Evolutionary conservation across 2,797 vertebrate genomes (phyloP).

Genomic region (Epinephelus coioides): DNA sequence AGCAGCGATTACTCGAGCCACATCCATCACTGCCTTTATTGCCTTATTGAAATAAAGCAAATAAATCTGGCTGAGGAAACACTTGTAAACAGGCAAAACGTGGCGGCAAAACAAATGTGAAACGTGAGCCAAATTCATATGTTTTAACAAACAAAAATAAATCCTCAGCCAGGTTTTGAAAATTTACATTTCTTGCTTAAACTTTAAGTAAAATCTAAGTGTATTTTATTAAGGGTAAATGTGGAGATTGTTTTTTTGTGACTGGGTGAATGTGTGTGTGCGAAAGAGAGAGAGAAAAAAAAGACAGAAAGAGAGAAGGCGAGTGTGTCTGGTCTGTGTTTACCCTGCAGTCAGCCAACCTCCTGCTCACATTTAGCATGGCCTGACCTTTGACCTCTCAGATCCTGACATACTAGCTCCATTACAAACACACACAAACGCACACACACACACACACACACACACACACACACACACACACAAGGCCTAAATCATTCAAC

Average conservation of each 20-base stretch:
- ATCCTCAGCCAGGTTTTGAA: slow-evolving; percentile 50
- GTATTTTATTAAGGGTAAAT: slow-evolving; percentile 44
- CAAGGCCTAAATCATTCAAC: slow-evolving; percentile 84
- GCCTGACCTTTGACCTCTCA: slow-evolving; percentile 80
- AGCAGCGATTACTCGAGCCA: slow-evolving; percentile 51
- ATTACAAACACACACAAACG: slow-evolving; percentile 70
- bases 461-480: slow-evolving; percentile 22
- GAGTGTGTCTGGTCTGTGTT: slow-evolving; percentile 82
- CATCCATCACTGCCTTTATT: slow-evolving; percentile 72
- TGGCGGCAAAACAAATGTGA: slow-evolving; percentile 58
- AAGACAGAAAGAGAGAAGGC: slow-evolving; percentile 37
- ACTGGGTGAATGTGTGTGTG: slow-evolving; percentile 19
- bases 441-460: slow-evolving; percentile 24
- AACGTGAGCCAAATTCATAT: slow-evolving; percentile 51
- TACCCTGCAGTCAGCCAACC: slow-evolving; percentile 82
- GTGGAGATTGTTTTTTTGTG: slow-evolving; percentile 24
- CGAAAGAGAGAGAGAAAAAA: slow-evolving; percentile 8
- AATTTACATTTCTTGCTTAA: slow-evolving; percentile 31
- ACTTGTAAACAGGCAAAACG: slow-evolving; percentile 68
- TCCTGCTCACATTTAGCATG: slow-evolving; percentile 85
- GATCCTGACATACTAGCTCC: slow-evolving; percentile 83
- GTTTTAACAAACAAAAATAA: slow-evolving; percentile 54
- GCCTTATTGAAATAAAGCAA: slow-evolving; percentile 68
- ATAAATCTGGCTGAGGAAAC: slow-evolving; percentile 60
- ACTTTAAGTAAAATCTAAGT: slow-evolving; percentile 32